These are phyloP conservation scores for Spinibarbus caldwelli DNA, from an alignment of 2,797 vertebrate species.

Conservation along the genomic window DNA sequence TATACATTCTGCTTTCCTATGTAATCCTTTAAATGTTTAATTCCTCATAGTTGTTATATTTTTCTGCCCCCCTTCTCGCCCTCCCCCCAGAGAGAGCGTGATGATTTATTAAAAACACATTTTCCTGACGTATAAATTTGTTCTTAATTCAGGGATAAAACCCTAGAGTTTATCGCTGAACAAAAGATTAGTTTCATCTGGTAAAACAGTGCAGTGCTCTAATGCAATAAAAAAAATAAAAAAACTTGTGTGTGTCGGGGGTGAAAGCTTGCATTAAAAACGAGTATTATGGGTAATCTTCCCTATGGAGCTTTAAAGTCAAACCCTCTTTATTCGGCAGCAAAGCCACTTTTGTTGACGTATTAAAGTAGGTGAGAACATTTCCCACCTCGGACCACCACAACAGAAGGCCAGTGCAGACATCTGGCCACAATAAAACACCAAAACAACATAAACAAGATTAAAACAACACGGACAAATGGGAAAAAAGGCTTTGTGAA, in stretches of 20 bases:
- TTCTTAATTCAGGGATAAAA: constrained; percentile 75
- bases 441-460: constrained; percentile 36
- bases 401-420: constrained; percentile 45
- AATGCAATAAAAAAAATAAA: constrained; percentile 75
- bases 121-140: constrained; percentile 76
- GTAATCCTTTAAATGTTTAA: constrained; percentile 84
- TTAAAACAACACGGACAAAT: constrained; percentile 13
- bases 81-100: constrained; percentile 67
- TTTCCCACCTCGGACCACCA: constrained; percentile 67
- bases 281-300: constrained; percentile 78
- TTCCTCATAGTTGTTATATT: constrained; percentile 80
- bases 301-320: constrained; percentile 71
- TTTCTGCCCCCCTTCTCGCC: constrained; percentile 58
- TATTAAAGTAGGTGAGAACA: constrained; percentile 67
- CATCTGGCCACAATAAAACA: constrained; percentile 54
- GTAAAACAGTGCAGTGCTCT: constrained; percentile 69
- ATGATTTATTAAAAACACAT: constrained; percentile 80
- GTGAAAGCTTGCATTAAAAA: constrained; percentile 71
- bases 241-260: constrained; percentile 12
- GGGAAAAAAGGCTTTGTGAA: background rate
- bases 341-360: constrained; percentile 74
- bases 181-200: constrained; percentile 81
- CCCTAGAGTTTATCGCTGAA: constrained; percentile 74
- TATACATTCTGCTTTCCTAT: constrained; percentile 81
- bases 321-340: constrained; percentile 71